Base-by-base conservation (phyloP, 2,888 invertebrate species). In the Hypomecis punctinalis region DNA sequence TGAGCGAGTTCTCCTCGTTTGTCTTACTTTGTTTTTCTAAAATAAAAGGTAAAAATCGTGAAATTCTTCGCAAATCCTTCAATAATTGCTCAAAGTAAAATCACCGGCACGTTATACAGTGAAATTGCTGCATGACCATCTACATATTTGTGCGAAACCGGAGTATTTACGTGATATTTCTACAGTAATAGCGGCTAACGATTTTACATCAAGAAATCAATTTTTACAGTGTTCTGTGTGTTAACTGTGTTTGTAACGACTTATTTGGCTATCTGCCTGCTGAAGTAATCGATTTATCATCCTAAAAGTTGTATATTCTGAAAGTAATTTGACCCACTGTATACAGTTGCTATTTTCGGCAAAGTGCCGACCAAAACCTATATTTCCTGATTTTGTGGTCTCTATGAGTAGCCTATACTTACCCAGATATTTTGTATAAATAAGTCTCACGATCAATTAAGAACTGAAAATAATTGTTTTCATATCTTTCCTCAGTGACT, bases 11-110 rank as follows among this genome's bases (percentile, higher is more conserved):
- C 58, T 63, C 70, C 70, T 69, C 70, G 72, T 74, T 76, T 75
- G 69, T 54, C 64, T 53, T 39, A 58, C 61, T 62, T 66, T 57
- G 56, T 67, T 71, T 66, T 59, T 42, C 45, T 60, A 71, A 76
- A 68, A 53, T 52, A 70, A 67, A 81, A 86, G 87, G 88, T 88
- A 87, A 82, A 73, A 77, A 87, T 87, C 86, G 58, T 40, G 35
- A 67, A 66, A 72, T 76, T 73, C 63, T 66, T 63, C 10, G 46
- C 40, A 73, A 82, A 88, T 88, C 86, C 9, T 71, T 40, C n/a
- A 5, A 9, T 9, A 23, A 46, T 62, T 43, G 10, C 6, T 11
- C 0, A 0, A 0, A 6, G 7, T 39, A 23, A 11, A 42, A 47
- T 10, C 9, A 10, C 46, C 45, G 11, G 7, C 42, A 48, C 61